Percentiles rank a stretch among this genome's conserved stretches.
Conservation (phyloP, 1,140 invertebrate genomes). For the Choristoneura fumiferana region DNA sequence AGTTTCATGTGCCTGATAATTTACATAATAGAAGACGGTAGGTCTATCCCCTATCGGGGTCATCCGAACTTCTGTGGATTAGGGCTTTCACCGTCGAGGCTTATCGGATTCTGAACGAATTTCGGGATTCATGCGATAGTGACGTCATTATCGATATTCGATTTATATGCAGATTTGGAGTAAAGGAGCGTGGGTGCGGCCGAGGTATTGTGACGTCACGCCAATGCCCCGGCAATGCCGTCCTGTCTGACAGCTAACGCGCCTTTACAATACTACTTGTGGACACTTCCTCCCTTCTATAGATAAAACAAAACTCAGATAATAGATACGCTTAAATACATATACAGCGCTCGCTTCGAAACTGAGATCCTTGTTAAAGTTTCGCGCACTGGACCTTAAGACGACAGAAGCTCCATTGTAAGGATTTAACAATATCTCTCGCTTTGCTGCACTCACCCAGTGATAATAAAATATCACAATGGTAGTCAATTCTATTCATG, state of each 20-base stretch:
- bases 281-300: background rate
- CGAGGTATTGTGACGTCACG: constrained; percentile 31
- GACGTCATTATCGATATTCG: constrained; percentile 74
- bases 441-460: constrained; percentile 67
- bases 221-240: constrained; percentile 27
- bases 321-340: background rate
- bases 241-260: constrained; percentile 19
- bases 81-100: constrained; percentile 64
- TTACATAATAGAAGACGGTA: constrained; percentile 74
- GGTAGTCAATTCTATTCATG: constrained; percentile 74
- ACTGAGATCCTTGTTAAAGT: constrained; percentile 59
- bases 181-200: constrained; percentile 46
- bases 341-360: constrained; percentile 36
- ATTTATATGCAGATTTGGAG: constrained; percentile 76
- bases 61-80: constrained; percentile 71
- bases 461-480: constrained; percentile 77
- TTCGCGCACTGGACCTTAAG: constrained; percentile 65
- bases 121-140: constrained; percentile 68
- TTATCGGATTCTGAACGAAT: constrained; percentile 75
- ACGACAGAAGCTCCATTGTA: constrained; percentile 69
- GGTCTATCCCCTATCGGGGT: constrained; percentile 69
- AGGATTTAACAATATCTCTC: constrained; percentile 72
- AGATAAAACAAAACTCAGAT: background rate
- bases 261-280: constrained; percentile 1
- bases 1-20: constrained; percentile 71